A percentile compares a stretch with the other conserved stretches of the same genome.
Conservation (phyloP, 1,140 invertebrate species). For the Druon quercuslanigerum region DNA sequence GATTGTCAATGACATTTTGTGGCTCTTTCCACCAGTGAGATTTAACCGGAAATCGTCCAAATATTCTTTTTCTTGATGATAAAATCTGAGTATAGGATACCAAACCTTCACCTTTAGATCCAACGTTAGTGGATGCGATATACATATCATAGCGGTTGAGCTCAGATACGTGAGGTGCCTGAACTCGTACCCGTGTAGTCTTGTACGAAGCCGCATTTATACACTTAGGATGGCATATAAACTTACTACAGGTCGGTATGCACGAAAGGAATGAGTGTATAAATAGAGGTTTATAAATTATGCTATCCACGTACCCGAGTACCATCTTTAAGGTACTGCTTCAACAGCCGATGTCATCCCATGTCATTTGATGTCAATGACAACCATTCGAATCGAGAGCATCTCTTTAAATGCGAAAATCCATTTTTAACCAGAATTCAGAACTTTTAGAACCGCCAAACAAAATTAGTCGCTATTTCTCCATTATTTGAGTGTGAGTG, state of each 20-base stretch:
- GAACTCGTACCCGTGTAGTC: conserved; percentile 8
- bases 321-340: conserved; percentile 53
- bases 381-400: conserved; percentile 28
- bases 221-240: conserved; percentile 14
- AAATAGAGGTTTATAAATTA: conserved; percentile 65
- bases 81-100: not conserved
- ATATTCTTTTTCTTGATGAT: not conserved
- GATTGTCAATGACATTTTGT: too few relatives aligned
- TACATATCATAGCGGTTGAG: not conserved
- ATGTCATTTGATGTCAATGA: conserved; percentile 42
- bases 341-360: conserved; percentile 51
- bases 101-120: not conserved
- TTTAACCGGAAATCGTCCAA: not conserved
- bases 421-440: too few relatives aligned
- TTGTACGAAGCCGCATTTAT: conserved; percentile 11
- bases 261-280: conserved; percentile 48
- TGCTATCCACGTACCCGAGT: conserved; percentile 58
- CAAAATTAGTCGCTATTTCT: too few relatives aligned
- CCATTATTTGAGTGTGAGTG: too few relatives aligned
- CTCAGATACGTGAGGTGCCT: conserved; percentile 8
- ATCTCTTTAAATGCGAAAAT: not conserved
- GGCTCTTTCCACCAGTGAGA: not conserved
- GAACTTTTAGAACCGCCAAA: too few relatives aligned
- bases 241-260: conserved; percentile 11
- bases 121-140: not conserved